Conservation (phyloP, 2,888 invertebrate genomes). For the Drosophila colorata region DNA sequence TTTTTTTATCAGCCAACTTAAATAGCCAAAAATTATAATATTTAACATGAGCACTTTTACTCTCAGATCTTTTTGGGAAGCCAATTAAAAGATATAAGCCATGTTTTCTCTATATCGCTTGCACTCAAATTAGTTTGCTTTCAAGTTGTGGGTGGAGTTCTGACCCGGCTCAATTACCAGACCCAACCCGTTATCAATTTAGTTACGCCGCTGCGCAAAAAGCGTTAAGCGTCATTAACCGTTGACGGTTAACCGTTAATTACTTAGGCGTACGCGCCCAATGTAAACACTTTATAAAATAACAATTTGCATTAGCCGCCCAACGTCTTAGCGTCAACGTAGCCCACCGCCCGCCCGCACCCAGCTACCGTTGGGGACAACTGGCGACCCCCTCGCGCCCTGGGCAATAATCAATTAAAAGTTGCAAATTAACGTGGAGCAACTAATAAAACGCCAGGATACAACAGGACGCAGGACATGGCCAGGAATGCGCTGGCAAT, state of each 20-base stretch:
- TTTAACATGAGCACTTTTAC: no score
- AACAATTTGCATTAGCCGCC: slow-evolving; percentile 58
- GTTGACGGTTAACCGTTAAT: slow-evolving; percentile 67
- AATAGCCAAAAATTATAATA: no score
- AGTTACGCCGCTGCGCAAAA: slow-evolving; percentile 17
- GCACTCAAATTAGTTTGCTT: slow-evolving; percentile 10
- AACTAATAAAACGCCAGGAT: slow-evolving; percentile 65
- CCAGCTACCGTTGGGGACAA: neutral
- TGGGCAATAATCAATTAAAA: slow-evolving; percentile 77
- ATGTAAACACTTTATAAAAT: slow-evolving; percentile 76
- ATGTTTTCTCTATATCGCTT: neutral
- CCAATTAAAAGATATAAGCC: neutral
- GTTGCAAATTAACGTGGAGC: slow-evolving; percentile 66
- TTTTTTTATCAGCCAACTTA: no score
- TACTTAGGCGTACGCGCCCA: slow-evolving; percentile 67
- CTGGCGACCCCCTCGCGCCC: slow-evolving; percentile 1
- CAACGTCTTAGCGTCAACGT: slow-evolving; percentile 14
- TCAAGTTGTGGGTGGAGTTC: neutral
- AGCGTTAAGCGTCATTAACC: slow-evolving; percentile 69
- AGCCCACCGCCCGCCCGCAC: neutral
- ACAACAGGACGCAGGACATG: slow-evolving; percentile 27
- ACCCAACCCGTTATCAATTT: slow-evolving; percentile 32
- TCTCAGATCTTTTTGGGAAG: neutral
- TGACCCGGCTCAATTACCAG: slow-evolving; percentile 10
- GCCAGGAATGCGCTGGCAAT: slow-evolving; percentile 61